Base-by-base conservation (phyloP, 1,140 invertebrate species). In the Neoseiulus cucumeris region DNA sequence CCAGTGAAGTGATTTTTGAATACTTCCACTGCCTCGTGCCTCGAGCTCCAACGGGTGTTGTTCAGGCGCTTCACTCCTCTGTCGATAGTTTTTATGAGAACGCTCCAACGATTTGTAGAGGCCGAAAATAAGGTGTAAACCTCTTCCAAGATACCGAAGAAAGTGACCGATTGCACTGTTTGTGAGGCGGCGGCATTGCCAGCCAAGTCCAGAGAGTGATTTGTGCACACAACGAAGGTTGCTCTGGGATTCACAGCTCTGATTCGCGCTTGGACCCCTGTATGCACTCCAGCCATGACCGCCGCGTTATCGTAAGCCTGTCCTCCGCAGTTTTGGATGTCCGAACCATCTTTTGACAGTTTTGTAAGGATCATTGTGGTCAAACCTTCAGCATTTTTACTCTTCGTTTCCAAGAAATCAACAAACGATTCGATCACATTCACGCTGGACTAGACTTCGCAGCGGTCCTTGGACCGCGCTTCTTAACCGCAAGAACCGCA, bases 231-330 rank as follows among this genome's bases (percentile, higher is more conserved):
- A 18, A 64, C 59, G 28, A 64, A 64, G 17, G 28, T 22, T 7
- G 59, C 59, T 64, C 22, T 64, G 5, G 59, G 59, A 29, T 64
- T 64, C 18, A 64, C 7, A 7, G n/a, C 59, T 51, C 4, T 4
- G 12, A 51, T 51, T 4, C 45, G 45, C 4, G 45, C 18, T 18
- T 64, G 59, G 22, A 64, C 5, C 17, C 59, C 59, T 30, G 28
- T 29, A 20, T 64, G 28, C 4, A 22, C 45, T 6, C 59, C 59
- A 25, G 59, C 65, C 70, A 71, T 72, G 64, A 67, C 64, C 22
- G 51, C 64, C 2, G 69, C 69, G 44, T 70, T 72, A 44, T 72
- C 69, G 47, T 69, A 71, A 14, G 67, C 67, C 55, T 72, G 70
- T 22, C 68, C 70, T 39, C 64, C 20, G 41, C 69, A 71, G 44